Conservation (phyloP, 1,140 invertebrate species). For the Drosophila parvula region DNA sequence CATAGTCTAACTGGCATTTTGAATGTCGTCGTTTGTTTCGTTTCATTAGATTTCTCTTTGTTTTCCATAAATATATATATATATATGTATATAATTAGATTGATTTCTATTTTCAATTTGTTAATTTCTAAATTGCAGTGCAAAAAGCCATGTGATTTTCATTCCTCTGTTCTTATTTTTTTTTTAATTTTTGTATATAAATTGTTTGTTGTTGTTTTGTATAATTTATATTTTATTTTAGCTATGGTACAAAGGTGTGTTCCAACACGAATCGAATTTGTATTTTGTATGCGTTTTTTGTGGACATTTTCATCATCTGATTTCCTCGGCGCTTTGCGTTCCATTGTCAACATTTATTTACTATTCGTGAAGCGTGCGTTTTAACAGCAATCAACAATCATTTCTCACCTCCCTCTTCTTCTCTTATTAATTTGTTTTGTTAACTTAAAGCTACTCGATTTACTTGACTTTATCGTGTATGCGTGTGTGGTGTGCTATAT, state of each 20-base stretch:
- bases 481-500: slow-evolving; percentile 21
- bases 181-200: slow-evolving; percentile 39
- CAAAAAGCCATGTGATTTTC: slow-evolving; percentile 62
- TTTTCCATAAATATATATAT: slow-evolving; percentile 41
- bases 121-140: slow-evolving; percentile 57
- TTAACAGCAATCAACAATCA: slow-evolving; percentile 73
- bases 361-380: slow-evolving; percentile 68
- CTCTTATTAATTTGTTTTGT: slow-evolving; percentile 12
- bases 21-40: slow-evolving; percentile 53
- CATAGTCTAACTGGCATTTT: slow-evolving; percentile 72
- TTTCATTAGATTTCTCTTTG: slow-evolving; percentile 40
- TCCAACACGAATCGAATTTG: slow-evolving; percentile 44
- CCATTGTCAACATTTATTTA: slow-evolving; percentile 39
- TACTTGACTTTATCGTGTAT: slow-evolving; percentile 49
- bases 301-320: slow-evolving; percentile 16
- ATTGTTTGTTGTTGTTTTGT: slow-evolving; percentile 45
- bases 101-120: slow-evolving; percentile 56
- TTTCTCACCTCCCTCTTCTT: slow-evolving; percentile 8
- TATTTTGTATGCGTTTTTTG: slow-evolving; percentile 28
- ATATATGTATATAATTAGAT: slow-evolving; percentile 9
- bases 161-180: neutral
- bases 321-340: slow-evolving; percentile 44
- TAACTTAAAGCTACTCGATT: slow-evolving; percentile 58
- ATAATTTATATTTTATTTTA: slow-evolving; percentile 70
- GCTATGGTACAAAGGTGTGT: slow-evolving; percentile 49